Evolutionary conservation across 2,888 invertebrate genomes (phyloP), one percentile per base, ranked within the genome.

Genomic region (Drosophila monieri): DNA sequence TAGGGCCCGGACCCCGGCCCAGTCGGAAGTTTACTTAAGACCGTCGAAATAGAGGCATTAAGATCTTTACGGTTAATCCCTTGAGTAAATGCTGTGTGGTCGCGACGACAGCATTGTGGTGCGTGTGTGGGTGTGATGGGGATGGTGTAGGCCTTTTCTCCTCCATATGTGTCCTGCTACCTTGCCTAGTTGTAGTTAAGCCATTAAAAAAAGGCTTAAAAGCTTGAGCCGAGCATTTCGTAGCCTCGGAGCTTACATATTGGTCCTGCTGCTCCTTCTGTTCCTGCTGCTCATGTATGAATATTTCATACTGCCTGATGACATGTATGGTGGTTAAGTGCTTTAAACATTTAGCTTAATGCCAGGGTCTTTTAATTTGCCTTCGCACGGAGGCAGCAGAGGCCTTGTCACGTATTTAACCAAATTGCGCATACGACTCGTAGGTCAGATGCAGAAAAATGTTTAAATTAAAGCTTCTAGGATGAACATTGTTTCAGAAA

Each of bases 61-160:
- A 87, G 88, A 85, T 86, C 88, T 89, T 89, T 89, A 76, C 79
- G 85, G 89, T 89, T 89, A 89, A 89, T 89, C 89, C 89, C 89
- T 75, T 89, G 89, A 89, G 89, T 79, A 89, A 89, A 89, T 85
- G 88, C 84, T 84, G 76, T 80, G 77, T 68, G 74, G 81, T 84
- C 81, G 80, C 80, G 81, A 66, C 69, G 67, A 78, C 77, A 77
- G 64, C 69, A 61, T 67, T 65, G 56, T 74, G 73, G 64, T 60
- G 48, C 56, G 39, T 48, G 44, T 41, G 41, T 65, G 49, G 64
- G 62, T 52, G 49, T 59, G 56, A 9, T 6, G 9, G 27, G 9
- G 27, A 8, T 27, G 39, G 39, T 53, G 52, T 49, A 66, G 66
- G 48, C 41, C 12, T 21, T 21, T 43, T 4, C 43, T 43, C 21